A percentile compares a stretch with the other conserved stretches of the same genome.
Evolutionary conservation across 2,797 vertebrate genomes (phyloP).

Genomic region (Bradypodion pumilum): DNA sequence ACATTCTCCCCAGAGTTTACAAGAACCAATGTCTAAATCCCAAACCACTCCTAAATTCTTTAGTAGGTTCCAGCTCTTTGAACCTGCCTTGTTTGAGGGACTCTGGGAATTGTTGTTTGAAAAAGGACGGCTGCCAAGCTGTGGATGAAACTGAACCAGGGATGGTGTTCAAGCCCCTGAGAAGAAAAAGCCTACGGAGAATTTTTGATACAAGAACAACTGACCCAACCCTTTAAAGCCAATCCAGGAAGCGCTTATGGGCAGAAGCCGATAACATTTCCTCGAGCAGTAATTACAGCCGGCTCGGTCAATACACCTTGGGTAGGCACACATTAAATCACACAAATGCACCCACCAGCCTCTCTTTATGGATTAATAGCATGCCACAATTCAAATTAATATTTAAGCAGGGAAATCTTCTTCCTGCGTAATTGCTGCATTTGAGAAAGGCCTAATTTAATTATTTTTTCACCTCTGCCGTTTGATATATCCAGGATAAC

Average conservation of each 20-base stretch:
- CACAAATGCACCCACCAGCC: neutral
- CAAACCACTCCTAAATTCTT: no score
- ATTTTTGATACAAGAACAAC: slow-evolving; percentile 45
- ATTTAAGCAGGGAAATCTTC: slow-evolving; percentile 30
- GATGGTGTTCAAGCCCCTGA: neutral
- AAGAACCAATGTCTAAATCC: no score
- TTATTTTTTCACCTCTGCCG: slow-evolving; percentile 28
- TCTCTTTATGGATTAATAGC: slow-evolving; percentile 47
- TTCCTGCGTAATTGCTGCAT: slow-evolving; percentile 14
- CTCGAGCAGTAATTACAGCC: slow-evolving; percentile 58
- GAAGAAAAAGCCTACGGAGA: no score
- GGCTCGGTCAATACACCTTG: slow-evolving; percentile 55
- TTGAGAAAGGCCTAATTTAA: slow-evolving; percentile 14
- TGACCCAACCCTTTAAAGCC: slow-evolving; percentile 50
- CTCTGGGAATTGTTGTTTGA: no score
- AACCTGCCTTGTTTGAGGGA: neutral
- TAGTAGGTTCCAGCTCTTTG: no score
- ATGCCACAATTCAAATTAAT: slow-evolving; percentile 44
- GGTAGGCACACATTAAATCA: slow-evolving; percentile 29
- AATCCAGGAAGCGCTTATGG: slow-evolving; percentile 55
- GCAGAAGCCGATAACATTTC: slow-evolving; percentile 59
- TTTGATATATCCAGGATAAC: slow-evolving; percentile 39
- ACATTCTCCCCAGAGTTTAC: no score
- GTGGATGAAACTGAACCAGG: no score
- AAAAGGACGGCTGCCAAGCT: no score